Evolutionary conservation across 2,888 invertebrate species (phyloP).

Genomic region (Cecidostiba fungosa): DNA sequence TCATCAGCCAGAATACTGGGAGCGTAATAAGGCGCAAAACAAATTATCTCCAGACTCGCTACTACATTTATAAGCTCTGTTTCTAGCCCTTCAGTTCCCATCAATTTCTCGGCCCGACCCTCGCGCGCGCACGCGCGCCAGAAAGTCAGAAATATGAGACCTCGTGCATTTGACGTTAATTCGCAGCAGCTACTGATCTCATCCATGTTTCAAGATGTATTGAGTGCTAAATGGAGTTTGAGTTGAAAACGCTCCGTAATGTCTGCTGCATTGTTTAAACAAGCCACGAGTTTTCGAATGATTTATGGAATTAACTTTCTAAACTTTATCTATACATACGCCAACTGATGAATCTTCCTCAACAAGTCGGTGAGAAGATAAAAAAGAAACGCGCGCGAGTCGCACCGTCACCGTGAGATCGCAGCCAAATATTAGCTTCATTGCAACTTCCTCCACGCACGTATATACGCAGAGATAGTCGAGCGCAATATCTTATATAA

Average conservation of each 20-base stretch:
- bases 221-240: not conserved
- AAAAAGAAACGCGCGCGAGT: not conserved
- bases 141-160: constrained; percentile 56
- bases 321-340: not conserved
- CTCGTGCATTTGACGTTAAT: constrained; percentile 53
- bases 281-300: not conserved
- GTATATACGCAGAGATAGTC: no score
- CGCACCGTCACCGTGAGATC: not conserved
- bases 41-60: constrained; percentile 44
- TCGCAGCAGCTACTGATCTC: constrained; percentile 47
- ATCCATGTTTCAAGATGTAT: constrained; percentile 28
- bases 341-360: not conserved
- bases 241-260: not conserved
- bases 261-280: not conserved
- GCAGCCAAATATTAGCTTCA: not conserved
- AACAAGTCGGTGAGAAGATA: not conserved
- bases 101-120: constrained; percentile 40
- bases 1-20: constrained; percentile 29
- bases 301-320: constrained; percentile 1
- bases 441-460: no score
- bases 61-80: constrained; percentile 40
- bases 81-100: constrained; percentile 54
- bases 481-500: constrained; percentile 28
- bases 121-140: constrained; percentile 22
- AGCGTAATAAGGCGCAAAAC: constrained; percentile 45